Evolutionary conservation across 2,113 vertebrate species (phyloP).

Genomic region (Podocnemis expansa): DNA sequence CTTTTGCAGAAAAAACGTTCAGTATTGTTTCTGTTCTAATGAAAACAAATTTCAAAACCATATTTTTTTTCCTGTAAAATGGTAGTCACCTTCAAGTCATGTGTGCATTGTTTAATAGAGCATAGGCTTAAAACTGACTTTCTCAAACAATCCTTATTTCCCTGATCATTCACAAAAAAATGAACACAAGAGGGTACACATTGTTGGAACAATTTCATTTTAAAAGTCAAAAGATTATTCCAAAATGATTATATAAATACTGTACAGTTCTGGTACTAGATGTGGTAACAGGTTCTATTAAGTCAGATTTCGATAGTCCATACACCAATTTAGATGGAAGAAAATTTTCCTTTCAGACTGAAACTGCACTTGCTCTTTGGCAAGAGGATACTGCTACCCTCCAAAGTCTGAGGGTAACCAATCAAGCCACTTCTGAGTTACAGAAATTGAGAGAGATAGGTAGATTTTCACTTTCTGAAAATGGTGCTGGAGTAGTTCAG

Average conservation of each 20-base stretch:
- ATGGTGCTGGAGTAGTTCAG: background rate
- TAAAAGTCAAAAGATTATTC: too few relatives aligned
- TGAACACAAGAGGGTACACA: too few relatives aligned
- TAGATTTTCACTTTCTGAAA: background rate
- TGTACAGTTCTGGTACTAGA: too few relatives aligned
- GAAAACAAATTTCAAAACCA: background rate
- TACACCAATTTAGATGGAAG: background rate
- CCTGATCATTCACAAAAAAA: too few relatives aligned
- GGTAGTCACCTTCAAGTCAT: too few relatives aligned
- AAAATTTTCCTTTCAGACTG: background rate
- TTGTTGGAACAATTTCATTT: too few relatives aligned
- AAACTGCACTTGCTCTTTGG: background rate
- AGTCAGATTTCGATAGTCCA: background rate
- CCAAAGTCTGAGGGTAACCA: background rate
- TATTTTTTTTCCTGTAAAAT: background rate
- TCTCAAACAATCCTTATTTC: too few relatives aligned
- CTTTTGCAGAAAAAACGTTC: background rate
- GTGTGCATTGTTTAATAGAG: too few relatives aligned
- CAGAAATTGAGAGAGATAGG: background rate
- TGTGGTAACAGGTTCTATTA: background rate
- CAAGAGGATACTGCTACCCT: too few relatives aligned
- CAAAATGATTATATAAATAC: too few relatives aligned
- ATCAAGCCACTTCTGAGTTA: background rate
- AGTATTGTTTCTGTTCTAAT: background rate
- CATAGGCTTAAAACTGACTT: too few relatives aligned